Evolutionary conservation across 2,113 vertebrate genomes (phyloP).

Genomic region (Bos javanicus): DNA sequence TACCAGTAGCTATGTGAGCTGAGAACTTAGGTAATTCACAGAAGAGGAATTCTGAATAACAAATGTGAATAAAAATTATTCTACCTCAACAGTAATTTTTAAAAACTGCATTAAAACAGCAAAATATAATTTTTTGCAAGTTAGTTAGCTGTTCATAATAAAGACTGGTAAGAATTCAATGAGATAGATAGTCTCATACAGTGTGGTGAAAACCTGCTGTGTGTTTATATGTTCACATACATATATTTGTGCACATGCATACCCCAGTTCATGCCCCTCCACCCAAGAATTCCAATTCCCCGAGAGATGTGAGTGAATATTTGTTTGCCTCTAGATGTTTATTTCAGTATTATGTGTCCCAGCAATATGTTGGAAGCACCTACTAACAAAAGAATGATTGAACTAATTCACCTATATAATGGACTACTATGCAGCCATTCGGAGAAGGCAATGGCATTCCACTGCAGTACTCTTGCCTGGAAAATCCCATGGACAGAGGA

Average conservation of each 20-base stretch:
- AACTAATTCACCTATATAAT: not conserved
- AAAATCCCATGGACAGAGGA: too few species aligned
- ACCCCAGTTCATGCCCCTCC: not conserved
- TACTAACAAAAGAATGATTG: not conserved
- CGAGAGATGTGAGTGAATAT: not conserved
- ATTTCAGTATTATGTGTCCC: not conserved
- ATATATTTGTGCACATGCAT: not conserved
- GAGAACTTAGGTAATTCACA: not conserved
- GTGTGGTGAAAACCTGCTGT: not conserved
- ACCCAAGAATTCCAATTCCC: not conserved
- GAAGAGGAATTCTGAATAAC: not conserved
- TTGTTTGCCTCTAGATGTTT: not conserved
- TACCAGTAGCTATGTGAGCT: not conserved
- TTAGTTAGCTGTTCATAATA: not conserved
- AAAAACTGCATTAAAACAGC: not conserved
- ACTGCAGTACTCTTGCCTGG: too few species aligned
- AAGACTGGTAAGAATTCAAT: not conserved
- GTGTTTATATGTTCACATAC: not conserved
- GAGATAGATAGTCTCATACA: not conserved
- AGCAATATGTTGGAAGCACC: not conserved
- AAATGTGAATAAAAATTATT: slow-evolving; percentile 17
- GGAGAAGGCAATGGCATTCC: too few species aligned
- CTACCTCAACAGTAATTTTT: not conserved
- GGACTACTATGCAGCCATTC: not conserved
- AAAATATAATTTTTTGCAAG: not conserved